Conservation (phyloP, 2,797 vertebrate genomes). For the Zonotrichia albicollis region DNA sequence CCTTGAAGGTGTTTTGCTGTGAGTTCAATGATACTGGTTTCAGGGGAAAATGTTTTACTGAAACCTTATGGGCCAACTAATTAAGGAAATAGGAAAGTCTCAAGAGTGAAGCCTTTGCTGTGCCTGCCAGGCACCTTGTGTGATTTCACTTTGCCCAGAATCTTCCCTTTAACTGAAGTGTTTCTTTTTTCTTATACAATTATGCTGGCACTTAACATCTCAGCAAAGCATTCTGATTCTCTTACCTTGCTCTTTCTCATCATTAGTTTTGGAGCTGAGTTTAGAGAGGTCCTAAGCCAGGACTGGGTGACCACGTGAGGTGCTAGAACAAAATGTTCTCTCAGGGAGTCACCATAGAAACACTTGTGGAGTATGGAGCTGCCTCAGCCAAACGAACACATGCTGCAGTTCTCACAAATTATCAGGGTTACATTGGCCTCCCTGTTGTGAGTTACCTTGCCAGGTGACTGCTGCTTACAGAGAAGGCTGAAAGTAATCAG, state of each 20-base stretch:
- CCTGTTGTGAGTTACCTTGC: neutral
- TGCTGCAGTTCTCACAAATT: neutral
- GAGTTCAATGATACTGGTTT: neutral
- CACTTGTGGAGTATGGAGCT: neutral
- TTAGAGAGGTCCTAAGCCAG: neutral
- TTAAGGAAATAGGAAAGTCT: neutral
- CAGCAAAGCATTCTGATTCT: neutral
- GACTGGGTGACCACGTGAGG: neutral
- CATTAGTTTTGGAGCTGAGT: neutral
- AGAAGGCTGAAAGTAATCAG: neutral
- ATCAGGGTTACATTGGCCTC: neutral
- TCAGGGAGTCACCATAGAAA: slow-evolving; percentile 17
- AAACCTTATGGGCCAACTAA: neutral
- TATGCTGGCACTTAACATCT: neutral
- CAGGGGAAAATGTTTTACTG: neutral
- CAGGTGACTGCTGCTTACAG: neutral
- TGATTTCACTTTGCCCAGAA: neutral
- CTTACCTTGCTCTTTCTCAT: neutral
- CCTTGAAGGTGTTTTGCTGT: neutral
- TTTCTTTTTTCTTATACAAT: neutral
- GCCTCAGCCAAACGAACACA: neutral
- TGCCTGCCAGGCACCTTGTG: neutral
- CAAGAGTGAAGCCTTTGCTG: neutral
- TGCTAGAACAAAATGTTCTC: slow-evolving; percentile 27
- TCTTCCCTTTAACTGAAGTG: neutral